Conservation (phyloP, 2,888 invertebrate genomes). For the Aphodius granarius region DNA sequence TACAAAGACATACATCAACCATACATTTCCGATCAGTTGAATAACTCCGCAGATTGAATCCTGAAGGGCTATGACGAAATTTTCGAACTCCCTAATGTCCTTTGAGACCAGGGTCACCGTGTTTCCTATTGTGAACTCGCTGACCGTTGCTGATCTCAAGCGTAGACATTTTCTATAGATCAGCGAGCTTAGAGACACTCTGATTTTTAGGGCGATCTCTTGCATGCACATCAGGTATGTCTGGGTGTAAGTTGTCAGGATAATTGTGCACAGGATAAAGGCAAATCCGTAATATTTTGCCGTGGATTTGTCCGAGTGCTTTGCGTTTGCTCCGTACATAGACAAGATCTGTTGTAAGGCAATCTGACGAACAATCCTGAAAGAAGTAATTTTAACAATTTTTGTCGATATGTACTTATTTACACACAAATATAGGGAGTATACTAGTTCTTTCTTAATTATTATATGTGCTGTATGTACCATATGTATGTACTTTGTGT, state of each 20-base stretch:
- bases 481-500: no score
- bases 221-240: constrained; percentile 73
- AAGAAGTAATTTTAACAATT: no score
- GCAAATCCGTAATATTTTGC: constrained; percentile 70
- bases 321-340: constrained; percentile 58
- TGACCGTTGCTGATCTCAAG: constrained; percentile 77
- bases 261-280: constrained; percentile 61
- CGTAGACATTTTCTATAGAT: constrained; percentile 73
- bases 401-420: no score
- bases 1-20: constrained; percentile 63
- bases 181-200: constrained; percentile 72
- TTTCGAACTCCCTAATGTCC: constrained; percentile 84
- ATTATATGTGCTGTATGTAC: no score
- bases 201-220: constrained; percentile 70
- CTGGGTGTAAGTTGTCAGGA: constrained; percentile 66
- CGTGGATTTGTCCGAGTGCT: constrained; percentile 54
- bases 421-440: no score
- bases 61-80: constrained; percentile 75
- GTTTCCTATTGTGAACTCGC: constrained; percentile 74
- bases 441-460: no score
- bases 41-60: constrained; percentile 80
- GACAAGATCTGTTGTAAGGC: constrained; percentile 55
- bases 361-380: constrained; percentile 65
- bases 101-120: constrained; percentile 64
- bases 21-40: constrained; percentile 70